Evolutionary conservation across 2,113 vertebrate species (phyloP), one percentile per base, ranked within the genome.

Genomic region (Epinephelus cyanopodus): DNA sequence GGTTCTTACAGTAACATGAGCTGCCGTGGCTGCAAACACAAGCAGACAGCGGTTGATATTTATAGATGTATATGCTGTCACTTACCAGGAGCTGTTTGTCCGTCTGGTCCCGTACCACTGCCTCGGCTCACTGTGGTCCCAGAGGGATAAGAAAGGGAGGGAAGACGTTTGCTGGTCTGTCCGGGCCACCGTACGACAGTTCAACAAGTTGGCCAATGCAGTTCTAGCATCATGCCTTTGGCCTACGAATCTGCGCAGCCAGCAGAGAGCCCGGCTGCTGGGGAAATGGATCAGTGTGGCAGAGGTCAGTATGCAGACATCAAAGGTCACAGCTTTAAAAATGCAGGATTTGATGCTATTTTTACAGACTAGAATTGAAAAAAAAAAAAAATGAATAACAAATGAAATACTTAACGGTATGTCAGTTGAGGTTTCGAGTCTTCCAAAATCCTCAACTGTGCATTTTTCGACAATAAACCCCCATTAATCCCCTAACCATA

Each of bases 231-330:
- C 97, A 25, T 97, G 97, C 61, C 95, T 98, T 50, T 94, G 93
- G 81, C 90, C 95, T 8, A 95, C 95, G 0, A 89, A 86, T 6
- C 96, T 97, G 27, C 95, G 95, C 67, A 95, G 95, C 47, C 94
- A 97, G 3, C 97, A 98, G 92, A 94, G 97, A 77, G 97, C 96
- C 0, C 94, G 97, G 0, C 94, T 98, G 19, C 90, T 98, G 90
- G 97, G 97, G 94, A 98, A 98, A 74, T 98, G 97, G 97, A 97
- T 98, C 93, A 95, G 94, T 0, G 96, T 98, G 78, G 97, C 97
- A 0, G 96, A 98, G 95, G 97, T 97, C 72, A 83, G 88, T 25
- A 3, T 23, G 19, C 45, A 21, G 5, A 65, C 37, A 39, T 11
- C 14, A 27, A 42, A 70, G 23, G 52, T 60, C 74, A 21, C 50